These are phyloP conservation scores for Tetrapedia diversipes DNA, from an alignment of 2,888 invertebrate species.

Conservation along the genomic window DNA sequence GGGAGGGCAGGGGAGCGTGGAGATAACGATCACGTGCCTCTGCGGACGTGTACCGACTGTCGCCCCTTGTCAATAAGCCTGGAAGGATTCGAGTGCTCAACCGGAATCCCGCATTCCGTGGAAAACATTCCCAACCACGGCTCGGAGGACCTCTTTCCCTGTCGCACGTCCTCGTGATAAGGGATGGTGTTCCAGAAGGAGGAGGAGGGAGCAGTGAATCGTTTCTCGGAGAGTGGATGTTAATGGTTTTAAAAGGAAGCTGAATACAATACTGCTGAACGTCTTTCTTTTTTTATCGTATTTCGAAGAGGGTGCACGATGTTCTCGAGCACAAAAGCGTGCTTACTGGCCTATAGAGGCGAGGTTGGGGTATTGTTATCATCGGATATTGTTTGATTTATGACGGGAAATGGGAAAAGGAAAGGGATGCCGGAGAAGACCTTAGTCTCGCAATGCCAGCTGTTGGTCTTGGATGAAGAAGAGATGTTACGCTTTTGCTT, in stretches of 20 bases:
- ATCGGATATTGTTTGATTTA: too few relatives aligned
- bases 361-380: too few relatives aligned
- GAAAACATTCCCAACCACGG: constrained; percentile 23
- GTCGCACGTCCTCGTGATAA: neutral
- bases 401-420: too few relatives aligned
- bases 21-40: constrained; percentile 62
- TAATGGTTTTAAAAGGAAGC: constrained; percentile 56
- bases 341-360: too few relatives aligned
- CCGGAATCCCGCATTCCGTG: constrained; percentile 55
- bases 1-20: constrained; percentile 10
- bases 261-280: constrained; percentile 44
- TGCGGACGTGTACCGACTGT: constrained; percentile 62
- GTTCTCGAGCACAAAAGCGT: too few relatives aligned
- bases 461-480: too few relatives aligned
- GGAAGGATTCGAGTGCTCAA: constrained; percentile 48
- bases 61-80: constrained; percentile 61
- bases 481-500: too few relatives aligned
- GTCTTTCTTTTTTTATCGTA: too few relatives aligned
- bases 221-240: constrained; percentile 33
- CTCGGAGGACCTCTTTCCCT: neutral
- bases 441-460: too few relatives aligned
- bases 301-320: too few relatives aligned
- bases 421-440: too few relatives aligned
- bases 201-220: constrained; percentile 24
- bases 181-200: neutral